A percentile compares a stretch with the other conserved stretches of the same genome.
Evolutionary conservation across 2,113 vertebrate species (phyloP).

Genomic region (Aix galericulata): DNA sequence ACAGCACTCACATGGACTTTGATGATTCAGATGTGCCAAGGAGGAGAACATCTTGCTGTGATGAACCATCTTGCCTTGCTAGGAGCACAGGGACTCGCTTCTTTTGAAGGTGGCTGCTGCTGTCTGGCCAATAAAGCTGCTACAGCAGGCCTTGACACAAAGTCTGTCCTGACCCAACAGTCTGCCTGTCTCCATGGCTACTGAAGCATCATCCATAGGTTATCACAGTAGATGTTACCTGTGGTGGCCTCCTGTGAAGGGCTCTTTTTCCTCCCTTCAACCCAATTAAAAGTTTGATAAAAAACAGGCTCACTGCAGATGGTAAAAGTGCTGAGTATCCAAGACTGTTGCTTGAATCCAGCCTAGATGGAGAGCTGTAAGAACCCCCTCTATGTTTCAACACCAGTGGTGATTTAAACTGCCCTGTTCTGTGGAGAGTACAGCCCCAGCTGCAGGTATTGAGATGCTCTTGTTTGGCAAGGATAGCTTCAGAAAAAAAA

Average conservation of each 20-base stretch:
- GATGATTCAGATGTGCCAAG: background rate
- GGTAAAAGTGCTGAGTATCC: accelerated
- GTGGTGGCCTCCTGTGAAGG: background rate
- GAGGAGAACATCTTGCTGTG: background rate
- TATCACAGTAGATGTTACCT: background rate
- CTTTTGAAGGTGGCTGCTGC: background rate
- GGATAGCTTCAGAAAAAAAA: background rate
- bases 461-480: background rate
- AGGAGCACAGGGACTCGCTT: accelerated
- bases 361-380: background rate
- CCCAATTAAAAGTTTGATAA: background rate
- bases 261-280: background rate
- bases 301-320: background rate
- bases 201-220: background rate
- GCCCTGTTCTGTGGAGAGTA: background rate
- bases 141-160: background rate
- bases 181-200: background rate
- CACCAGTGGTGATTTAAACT: background rate
- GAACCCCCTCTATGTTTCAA: background rate
- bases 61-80: background rate
- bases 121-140: background rate
- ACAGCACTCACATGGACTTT: accelerated
- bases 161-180: background rate
- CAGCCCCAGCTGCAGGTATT: background rate
- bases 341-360: background rate